Evolutionary conservation across 2,888 invertebrate genomes (phyloP).

Genomic region (Drosophila emarginata): DNA sequence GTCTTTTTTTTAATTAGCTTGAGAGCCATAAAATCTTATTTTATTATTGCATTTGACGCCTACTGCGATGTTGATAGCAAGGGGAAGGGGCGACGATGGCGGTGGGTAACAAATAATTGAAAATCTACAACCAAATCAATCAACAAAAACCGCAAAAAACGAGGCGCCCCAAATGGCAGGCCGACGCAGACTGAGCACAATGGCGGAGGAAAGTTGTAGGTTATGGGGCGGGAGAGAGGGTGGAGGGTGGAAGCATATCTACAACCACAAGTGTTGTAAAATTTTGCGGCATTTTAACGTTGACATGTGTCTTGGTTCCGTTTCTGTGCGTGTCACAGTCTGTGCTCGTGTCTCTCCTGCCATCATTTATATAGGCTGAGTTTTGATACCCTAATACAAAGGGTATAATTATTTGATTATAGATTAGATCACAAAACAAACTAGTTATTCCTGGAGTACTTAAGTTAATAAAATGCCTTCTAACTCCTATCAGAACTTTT

Average conservation of each 20-base stretch:
- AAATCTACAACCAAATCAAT: conserved; percentile 22
- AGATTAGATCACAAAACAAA: not conserved
- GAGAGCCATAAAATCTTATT: conserved; percentile 30
- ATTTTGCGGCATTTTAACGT: conserved; percentile 54
- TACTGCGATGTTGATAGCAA: not conserved
- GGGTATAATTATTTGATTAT: not conserved
- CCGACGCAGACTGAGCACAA: not conserved
- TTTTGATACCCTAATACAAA: not conserved
- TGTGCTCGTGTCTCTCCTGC: conserved; percentile 23
- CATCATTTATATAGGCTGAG: conserved; percentile 10
- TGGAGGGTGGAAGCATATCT: not conserved
- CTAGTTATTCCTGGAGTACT: too few relatives aligned
- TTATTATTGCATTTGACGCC: conserved; percentile 63
- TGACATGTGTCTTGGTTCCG: conserved; percentile 59
- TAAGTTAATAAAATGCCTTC: too few relatives aligned
- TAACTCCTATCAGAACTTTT: too few relatives aligned
- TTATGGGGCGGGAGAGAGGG: not conserved
- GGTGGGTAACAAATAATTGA: conserved; percentile 51
- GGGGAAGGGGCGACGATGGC: not conserved
- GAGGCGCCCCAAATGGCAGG: not conserved
- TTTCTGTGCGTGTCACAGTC: conserved; percentile 27
- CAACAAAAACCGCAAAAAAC: conserved; percentile 12
- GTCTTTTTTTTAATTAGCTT: conserved; percentile 58
- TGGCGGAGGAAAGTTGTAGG: too few relatives aligned
- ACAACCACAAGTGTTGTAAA: conserved; percentile 53